These are phyloP conservation scores for Chaetorhynchus papuensis DNA, from an alignment of 2,113 vertebrate genomes.

Conservation along the genomic window DNA sequence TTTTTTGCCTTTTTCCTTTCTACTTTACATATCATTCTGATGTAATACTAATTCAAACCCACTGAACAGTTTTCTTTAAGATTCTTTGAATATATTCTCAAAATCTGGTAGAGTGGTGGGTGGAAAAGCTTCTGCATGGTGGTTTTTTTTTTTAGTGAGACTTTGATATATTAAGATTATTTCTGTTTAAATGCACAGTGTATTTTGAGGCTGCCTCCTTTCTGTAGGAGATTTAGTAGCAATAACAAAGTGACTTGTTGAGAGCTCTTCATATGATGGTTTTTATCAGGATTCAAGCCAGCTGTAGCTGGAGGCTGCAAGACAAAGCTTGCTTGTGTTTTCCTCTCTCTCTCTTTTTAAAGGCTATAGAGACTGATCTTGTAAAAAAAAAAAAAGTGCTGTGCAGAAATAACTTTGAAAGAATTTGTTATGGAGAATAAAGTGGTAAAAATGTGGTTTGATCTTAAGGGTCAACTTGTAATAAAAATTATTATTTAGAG, in stretches of 20 bases:
- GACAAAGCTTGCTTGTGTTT: neutral
- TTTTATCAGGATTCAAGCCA: neutral
- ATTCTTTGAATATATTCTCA: neutral
- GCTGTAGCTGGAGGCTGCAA: neutral
- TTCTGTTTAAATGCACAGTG: neutral
- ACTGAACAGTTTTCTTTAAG: neutral
- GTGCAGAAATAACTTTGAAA: neutral
- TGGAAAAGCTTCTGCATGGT: neutral
- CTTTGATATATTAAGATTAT: neutral
- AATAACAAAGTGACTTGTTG: neutral
- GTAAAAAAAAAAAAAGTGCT: neutral
- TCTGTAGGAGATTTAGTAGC: neutral
- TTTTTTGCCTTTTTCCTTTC: neutral
- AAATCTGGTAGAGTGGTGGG: neutral
- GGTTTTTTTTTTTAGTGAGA: neutral
- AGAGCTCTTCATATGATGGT: neutral
- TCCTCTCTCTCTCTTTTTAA: neutral
- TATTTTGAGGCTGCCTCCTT: neutral
- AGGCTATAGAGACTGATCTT: neutral
- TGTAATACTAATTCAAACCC: neutral
- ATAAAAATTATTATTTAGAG: neutral
- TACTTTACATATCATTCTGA: neutral
- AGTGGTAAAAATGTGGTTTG: neutral
- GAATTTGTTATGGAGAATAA: neutral
- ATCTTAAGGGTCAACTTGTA: neutral